Evolutionary conservation across 2,113 vertebrate species (phyloP).

Genomic region (Anser cygnoides): DNA sequence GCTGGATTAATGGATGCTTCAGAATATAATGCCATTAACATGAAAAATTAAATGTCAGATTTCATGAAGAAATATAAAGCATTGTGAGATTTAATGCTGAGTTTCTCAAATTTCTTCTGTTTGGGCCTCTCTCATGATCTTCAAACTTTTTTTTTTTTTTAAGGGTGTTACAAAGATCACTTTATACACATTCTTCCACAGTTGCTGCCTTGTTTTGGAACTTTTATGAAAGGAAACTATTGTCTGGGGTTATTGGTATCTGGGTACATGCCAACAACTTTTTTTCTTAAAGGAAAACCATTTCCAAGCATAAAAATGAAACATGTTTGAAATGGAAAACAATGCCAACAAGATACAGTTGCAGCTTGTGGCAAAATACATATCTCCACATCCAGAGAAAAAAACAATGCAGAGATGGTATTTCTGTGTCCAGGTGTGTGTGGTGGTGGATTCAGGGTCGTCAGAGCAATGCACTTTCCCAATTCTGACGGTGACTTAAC

Average conservation of each 20-base stretch:
- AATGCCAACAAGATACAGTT: background rate
- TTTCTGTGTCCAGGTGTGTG: background rate
- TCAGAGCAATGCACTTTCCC: background rate
- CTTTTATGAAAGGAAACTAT: constrained; percentile 33
- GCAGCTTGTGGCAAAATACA: background rate
- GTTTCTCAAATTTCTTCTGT: background rate
- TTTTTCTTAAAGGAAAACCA: background rate
- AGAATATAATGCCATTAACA: background rate
- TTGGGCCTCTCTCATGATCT: constrained; percentile 3
- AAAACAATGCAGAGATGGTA: rapidly evolving
- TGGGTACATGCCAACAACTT: background rate
- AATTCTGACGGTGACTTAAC: background rate
- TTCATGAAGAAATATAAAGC: background rate
- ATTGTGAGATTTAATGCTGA: background rate
- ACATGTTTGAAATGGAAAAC: background rate
- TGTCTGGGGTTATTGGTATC: background rate
- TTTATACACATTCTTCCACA: constrained; percentile 31
- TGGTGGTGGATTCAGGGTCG: rapidly evolving
- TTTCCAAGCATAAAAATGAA: background rate
- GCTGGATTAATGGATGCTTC: rapidly evolving
- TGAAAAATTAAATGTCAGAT: background rate
- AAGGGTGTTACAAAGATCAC: constrained; percentile 20
- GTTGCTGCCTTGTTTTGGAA: background rate
- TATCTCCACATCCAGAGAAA: rapidly evolving
- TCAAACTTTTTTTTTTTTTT: constrained; percentile 9